A percentile compares a stretch with the other conserved stretches of the same genome.
These are phyloP conservation scores for Melanostoma mellinum DNA, from an alignment of 2,888 invertebrate genomes.

Conservation along the genomic window DNA sequence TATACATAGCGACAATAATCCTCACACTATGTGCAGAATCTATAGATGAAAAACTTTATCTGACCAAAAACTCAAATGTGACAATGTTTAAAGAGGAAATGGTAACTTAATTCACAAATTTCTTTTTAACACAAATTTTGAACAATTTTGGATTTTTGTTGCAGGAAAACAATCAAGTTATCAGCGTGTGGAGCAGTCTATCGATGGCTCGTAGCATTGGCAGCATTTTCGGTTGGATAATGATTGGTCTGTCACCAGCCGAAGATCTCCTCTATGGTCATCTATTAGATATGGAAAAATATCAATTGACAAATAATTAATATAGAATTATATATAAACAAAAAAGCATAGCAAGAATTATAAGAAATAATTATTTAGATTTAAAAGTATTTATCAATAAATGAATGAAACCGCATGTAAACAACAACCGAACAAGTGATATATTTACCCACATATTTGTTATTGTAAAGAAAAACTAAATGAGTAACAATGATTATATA, in stretches of 20 bases:
- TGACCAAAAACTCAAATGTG: constrained; percentile 79
- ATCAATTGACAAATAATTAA: constrained; percentile 82
- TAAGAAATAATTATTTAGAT: constrained; percentile 45
- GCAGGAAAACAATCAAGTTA: constrained; percentile 81
- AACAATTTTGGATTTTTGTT: constrained; percentile 69
- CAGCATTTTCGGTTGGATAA: constrained; percentile 84
- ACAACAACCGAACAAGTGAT: constrained; percentile 70
- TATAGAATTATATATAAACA: constrained; percentile 17
- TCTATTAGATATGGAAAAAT: constrained; percentile 82
- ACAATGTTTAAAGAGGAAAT: constrained; percentile 80
- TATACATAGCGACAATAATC: constrained; percentile 82
- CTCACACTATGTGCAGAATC: constrained; percentile 81
- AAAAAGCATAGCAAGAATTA: constrained; percentile 22
- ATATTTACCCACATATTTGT: constrained; percentile 72
- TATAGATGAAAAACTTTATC: constrained; percentile 80
- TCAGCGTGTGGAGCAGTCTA: constrained; percentile 83
- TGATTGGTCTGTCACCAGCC: constrained; percentile 83
- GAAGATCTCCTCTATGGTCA: constrained; percentile 83
- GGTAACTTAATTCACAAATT: constrained; percentile 76
- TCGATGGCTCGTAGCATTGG: constrained; percentile 83
- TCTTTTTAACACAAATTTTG: neutral
- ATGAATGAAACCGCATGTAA: constrained; percentile 43
- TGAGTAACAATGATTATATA: constrained; percentile 30
- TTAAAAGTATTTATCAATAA: constrained; percentile 68
- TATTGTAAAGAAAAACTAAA: constrained; percentile 54